Conservation (phyloP, 2,888 invertebrate genomes). For the Chydorus sphaericus region DNA sequence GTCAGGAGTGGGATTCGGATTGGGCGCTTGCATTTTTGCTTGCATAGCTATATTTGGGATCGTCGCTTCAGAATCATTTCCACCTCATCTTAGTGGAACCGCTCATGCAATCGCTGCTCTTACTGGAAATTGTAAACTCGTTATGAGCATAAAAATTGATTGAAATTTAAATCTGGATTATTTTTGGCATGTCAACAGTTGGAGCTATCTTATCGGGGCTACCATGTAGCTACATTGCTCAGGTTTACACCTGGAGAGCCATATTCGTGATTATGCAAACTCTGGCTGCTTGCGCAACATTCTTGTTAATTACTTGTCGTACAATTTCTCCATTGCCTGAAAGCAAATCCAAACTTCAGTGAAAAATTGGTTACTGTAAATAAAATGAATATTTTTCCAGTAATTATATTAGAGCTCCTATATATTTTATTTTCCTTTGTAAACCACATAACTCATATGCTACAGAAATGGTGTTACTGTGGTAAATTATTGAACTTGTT, state of each 20-base stretch:
- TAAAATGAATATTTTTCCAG: too few species aligned
- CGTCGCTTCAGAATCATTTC: conserved; percentile 32
- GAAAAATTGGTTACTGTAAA: too few species aligned
- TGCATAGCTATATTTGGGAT: conserved; percentile 33
- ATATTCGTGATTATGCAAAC: conserved; percentile 26
- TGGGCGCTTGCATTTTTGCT: conserved; percentile 32
- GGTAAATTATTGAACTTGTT: too few species aligned
- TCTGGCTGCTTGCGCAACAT: conserved; percentile 14
- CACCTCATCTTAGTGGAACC: conserved; percentile 30
- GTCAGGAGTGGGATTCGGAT: conserved; percentile 27
- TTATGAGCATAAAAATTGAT: background rate
- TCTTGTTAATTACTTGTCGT: conserved; percentile 13
- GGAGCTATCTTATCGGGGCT: conserved; percentile 31
- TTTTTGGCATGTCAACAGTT: conserved; percentile 25
- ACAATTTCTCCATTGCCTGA: background rate
- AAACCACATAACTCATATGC: too few species aligned
- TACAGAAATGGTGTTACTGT: too few species aligned
- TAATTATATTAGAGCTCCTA: too few species aligned
- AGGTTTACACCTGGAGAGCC: conserved; percentile 27
- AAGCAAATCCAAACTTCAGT: background rate
- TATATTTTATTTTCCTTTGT: too few species aligned
- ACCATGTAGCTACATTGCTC: conserved; percentile 30
- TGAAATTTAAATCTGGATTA: background rate
- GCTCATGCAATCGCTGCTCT: conserved; percentile 32
- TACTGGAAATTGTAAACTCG: conserved; percentile 29